These are phyloP conservation scores for Spea bombifrons DNA, from an alignment of 2,113 vertebrate genomes.

Conservation along the genomic window DNA sequence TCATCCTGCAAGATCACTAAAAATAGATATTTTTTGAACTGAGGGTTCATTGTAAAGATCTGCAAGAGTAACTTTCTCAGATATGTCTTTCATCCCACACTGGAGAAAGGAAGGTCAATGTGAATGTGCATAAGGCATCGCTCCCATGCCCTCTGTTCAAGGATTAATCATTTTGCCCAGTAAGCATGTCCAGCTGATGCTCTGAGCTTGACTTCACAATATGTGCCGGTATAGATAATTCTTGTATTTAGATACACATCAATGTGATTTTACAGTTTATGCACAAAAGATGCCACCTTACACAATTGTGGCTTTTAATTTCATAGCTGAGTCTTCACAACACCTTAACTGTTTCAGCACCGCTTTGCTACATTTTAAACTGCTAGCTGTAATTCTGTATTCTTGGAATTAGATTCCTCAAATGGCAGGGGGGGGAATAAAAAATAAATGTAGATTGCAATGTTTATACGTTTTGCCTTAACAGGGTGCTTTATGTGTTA, in stretches of 20 bases:
- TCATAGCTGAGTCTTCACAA: conserved; percentile 2
- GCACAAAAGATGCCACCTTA: conserved; percentile 1
- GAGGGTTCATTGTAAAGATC: no score
- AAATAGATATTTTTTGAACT: no score
- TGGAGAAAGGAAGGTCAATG: background rate
- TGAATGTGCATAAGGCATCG: background rate
- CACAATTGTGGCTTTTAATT: background rate
- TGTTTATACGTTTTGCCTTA: no score
- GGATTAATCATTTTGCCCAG: conserved; percentile 5
- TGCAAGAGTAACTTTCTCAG: background rate
- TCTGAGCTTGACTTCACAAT: background rate
- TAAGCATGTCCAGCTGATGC: background rate
- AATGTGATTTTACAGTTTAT: background rate
- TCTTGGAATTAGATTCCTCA: no score
- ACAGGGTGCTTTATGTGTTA: no score
- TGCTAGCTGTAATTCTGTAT: no score
- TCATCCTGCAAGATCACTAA: no score
- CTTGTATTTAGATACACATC: background rate
- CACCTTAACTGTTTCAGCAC: background rate
- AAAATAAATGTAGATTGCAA: no score
- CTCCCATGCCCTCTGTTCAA: background rate
- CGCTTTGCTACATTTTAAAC: background rate
- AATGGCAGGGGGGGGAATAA: no score
- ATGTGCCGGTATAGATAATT: background rate
- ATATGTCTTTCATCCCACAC: background rate